These are phyloP conservation scores for Smittia aterrima DNA, from an alignment of 2,888 invertebrate species.

Conservation along the genomic window DNA sequence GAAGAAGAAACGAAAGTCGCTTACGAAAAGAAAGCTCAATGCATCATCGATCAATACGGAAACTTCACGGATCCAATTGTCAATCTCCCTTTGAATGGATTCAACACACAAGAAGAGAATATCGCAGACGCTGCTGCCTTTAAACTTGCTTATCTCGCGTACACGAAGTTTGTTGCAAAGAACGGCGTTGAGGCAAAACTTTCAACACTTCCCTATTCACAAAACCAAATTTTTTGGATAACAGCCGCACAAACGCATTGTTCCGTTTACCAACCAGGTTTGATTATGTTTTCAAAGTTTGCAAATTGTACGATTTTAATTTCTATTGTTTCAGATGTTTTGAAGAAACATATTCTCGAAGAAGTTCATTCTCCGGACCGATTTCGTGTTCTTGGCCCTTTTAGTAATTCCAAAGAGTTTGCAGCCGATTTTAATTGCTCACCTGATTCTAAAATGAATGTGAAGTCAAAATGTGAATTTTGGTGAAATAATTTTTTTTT, in stretches of 20 bases:
- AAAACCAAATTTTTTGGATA: slow-evolving; percentile 77
- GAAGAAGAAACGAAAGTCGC: slow-evolving; percentile 73
- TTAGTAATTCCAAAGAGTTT: not conserved
- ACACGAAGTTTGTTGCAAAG: slow-evolving; percentile 68
- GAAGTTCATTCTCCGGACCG: too few relatives aligned
- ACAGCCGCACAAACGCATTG: slow-evolving; percentile 82
- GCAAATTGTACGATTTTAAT: not conserved
- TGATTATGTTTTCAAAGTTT: not conserved
- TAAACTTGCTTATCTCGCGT: slow-evolving; percentile 85
- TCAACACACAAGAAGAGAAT: slow-evolving; percentile 91
- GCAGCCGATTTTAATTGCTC: not conserved
- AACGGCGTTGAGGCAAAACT: slow-evolving; percentile 66
- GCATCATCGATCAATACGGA: slow-evolving; percentile 91
- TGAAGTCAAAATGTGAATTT: too few relatives aligned
- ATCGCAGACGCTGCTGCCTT: slow-evolving; percentile 92
- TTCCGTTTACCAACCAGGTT: too few relatives aligned
- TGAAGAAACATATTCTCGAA: too few relatives aligned
- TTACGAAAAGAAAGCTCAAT: slow-evolving; percentile 80
- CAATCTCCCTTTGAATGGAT: slow-evolving; percentile 76
- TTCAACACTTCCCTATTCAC: slow-evolving; percentile 70
- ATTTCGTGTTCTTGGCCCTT: too few relatives aligned
- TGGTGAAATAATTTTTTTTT: too few relatives aligned
- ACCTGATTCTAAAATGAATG: not conserved
- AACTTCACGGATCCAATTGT: slow-evolving; percentile 82
- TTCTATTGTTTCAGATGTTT: too few relatives aligned